Base-by-base conservation (phyloP, 2,797 vertebrate genomes). In the Vespertilio murinus region DNA sequence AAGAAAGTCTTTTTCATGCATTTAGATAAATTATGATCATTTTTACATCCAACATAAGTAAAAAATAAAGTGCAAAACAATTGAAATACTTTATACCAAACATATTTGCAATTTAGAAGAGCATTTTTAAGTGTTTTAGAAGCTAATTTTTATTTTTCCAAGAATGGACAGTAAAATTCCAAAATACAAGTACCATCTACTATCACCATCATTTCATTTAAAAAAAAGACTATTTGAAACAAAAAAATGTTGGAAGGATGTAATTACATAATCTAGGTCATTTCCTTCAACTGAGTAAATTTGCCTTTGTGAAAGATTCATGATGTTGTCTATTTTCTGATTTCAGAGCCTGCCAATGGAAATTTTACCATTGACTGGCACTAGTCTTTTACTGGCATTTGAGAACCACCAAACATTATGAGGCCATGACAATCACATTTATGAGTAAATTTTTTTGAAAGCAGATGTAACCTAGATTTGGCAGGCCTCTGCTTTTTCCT, bases 401-500 rank as follows among this genome's bases (percentile, higher is more conserved):
- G 56, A 71, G 45, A 88, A 35, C 33, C 42, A 87, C 33, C 23
- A 83, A 93, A 73, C 9, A 42, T 40, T 38, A 61, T 14, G 59
- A 87, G 61, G 25, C 84, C 23, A 59, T n/a, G 81, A 18, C 13
- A 88, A 13, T 17, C 49, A 81, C 20, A 52, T 87, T 80, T 77
- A 70, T 82, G 71, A 92, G 14, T 56, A 91, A 78, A 59, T n/a
- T 78, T 64, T 93, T 42, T 73, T 85, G 69, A 88, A 95, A 91
- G 49, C 71, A 87, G 30, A 69, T 80, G 20, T 77, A 90, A 86
- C 52, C 73, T 59, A 88, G 49, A 88, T 93, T 86, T 73, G n/a
- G 5, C 70, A 79, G 40, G 11, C 2, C 3, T 77, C 30, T 23
- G 65, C 23, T 33, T 47, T 88, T 47, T 2, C 45, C 42, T 30